Base-by-base conservation (phyloP, 2,113 vertebrate species). In the human (Homo sapiens) region DNA sequence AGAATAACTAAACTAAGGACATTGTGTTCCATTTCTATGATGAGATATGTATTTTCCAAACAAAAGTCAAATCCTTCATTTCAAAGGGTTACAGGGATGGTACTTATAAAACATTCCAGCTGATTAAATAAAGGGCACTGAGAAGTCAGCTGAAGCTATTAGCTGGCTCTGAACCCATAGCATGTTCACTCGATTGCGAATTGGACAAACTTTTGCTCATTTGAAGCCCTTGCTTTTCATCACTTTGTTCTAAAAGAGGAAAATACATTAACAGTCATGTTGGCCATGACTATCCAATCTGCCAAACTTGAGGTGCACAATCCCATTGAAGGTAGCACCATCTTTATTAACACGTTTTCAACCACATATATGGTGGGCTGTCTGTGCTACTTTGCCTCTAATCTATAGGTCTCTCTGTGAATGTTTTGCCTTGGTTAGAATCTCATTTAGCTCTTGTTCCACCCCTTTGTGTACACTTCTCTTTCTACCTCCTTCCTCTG, bases 51-150 rank as follows among this genome's bases (percentile, higher is more conserved):
- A 82, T 94, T 97, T 97, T 87, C 84, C 93, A 88, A 81, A 93
- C 35, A 72, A 92, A 96, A 90, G 80, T 52, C 87, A 94, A 96
- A 96, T 35, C 92, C 83, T 94, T 94, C 40, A 17, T 92, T 64
- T 95, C 90, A 81, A 88, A 97, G 78, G 86, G 22, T 5, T 59
- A 57, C 68, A 43, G 76, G 30, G 93, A 89, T 78, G 93, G 84
- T 75, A 52, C 64, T 72, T 48, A 7, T 90, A 95, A 96, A 96
- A 50, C 73, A 70, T 95, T 96, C 96, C 92, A 98, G 79, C 94
- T 97, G 92, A 45, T 94, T 89, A 16, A 50, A 70, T 4, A 35
- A 70, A 75, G 86, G 93, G 91, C 93, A 94, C 68, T 55, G 79
- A 86, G 57, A 11, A 94, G 27, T 81, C 61, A 3, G 70, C n/a